Base-by-base conservation (phyloP, 2,113 vertebrate species). In the Scalopus aquaticus region DNA sequence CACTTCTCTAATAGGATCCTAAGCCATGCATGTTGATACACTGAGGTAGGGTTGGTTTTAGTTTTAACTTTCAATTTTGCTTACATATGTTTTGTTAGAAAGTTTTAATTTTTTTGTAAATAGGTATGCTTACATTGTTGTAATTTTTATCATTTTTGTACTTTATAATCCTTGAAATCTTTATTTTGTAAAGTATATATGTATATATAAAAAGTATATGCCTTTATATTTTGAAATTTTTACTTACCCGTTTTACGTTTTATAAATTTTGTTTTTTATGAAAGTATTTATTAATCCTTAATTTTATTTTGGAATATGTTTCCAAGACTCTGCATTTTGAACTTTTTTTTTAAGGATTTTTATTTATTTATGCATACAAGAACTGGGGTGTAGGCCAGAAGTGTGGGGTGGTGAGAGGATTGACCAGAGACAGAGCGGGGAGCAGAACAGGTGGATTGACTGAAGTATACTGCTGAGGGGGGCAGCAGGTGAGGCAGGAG, bases 201-300 rank as follows among this genome's bases (percentile, higher is more conserved):
- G 46, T 49, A 49, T 49, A 51, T 51, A 51, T 51, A 44, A 9
- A 49, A 19, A 54, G 51, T 54, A 19, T 54, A 54, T 17, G 8
- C 73, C 91, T 94, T 22, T 84, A 19, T 11, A 64, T 26, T 91
- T 88, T 81, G 82, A 87, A 82, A 54, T 74, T 94, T 90, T 95
- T 90, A 79, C 39, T 73, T 83, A 32, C 11, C 7, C 10, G 42
- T 2, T 1, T 77, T 86, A 42, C 51, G 26, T 35, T 89, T 46
- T 82, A 60, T 56, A 7, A 44, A 16, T 77, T 86, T 86, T 49
- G 46, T 30, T 69, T 37, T 88, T 91, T 67, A 62, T 89, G 32
- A 65, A 88, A 88, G 87, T 82, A 73, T 65, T 70, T 78, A 54
- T 74, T 83, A 9, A 79, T 20, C 73, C 20, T 82, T 82, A 80